Evolutionary conservation across 1,140 invertebrate species (phyloP).

Genomic region (Drosophila nikananu): DNA sequence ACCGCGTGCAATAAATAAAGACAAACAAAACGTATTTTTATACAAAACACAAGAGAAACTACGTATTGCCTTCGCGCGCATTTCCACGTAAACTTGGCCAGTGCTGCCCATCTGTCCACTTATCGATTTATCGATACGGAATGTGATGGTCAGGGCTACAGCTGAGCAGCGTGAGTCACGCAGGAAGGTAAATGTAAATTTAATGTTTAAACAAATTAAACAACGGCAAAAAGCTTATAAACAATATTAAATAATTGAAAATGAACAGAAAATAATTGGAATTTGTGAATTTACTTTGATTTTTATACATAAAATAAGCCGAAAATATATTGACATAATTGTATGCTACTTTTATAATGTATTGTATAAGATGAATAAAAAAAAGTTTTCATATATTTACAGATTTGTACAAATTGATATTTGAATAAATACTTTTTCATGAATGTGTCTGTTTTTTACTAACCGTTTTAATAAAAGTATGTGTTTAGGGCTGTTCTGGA

Average conservation of each 20-base stretch:
- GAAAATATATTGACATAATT: background rate
- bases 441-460: background rate
- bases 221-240: no score
- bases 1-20: constrained; percentile 63
- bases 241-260: no score
- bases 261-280: no score
- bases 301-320: background rate
- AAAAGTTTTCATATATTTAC: background rate
- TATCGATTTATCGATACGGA: constrained; percentile 1
- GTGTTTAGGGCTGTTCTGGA: no score
- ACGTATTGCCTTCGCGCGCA: background rate
- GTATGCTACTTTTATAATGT: background rate
- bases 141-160: background rate
- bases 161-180: background rate
- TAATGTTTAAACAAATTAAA: no score
- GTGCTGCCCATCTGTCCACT: constrained; percentile 10
- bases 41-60: constrained; percentile 20
- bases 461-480: no score
- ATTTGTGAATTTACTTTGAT: no score
- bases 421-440: background rate
- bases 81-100: background rate
- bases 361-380: background rate
- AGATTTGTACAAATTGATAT: background rate
- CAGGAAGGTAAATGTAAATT: no score
- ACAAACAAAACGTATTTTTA: constrained; percentile 59